Evolutionary conservation across 2,113 vertebrate genomes (phyloP).

Genomic region (Hippocampus barbouri): DNA sequence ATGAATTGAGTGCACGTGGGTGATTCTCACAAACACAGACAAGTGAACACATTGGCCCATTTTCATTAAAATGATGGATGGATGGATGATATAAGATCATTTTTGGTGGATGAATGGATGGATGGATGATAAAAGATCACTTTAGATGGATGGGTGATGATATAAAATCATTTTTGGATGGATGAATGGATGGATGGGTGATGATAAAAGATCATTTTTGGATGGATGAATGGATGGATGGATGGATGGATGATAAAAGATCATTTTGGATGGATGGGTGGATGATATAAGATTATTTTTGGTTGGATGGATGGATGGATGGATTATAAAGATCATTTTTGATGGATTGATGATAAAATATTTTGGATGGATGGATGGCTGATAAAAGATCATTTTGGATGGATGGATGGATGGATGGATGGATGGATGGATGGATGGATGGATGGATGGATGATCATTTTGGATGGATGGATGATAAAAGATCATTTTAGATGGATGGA

Average conservation of each 20-base stretch:
- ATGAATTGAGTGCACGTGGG: constrained; percentile 27
- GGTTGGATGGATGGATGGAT: background rate
- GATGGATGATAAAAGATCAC: no score
- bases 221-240: no score
- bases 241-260: no score
- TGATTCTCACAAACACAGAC: constrained; percentile 1
- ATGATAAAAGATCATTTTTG: background rate
- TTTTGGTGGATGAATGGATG: no score
- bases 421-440: background rate
- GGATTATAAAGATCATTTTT: no score
- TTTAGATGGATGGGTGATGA: background rate
- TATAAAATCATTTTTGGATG: no score
- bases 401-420: background rate
- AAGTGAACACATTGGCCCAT: constrained; percentile 12
- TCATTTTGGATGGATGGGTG: no score
- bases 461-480: background rate
- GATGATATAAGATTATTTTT: background rate
- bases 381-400: background rate
- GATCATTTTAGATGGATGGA: no score
- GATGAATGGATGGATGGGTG: background rate
- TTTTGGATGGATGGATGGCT: no score
- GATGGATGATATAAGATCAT: no score
- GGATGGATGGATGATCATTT: no score
- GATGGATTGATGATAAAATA: no score
- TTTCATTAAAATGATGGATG: constrained; percentile 13